Percentiles rank a stretch among this genome's conserved stretches.
Evolutionary conservation across 2,113 vertebrate species (phyloP).

Genomic region (Melanostigma gelatinosum): DNA sequence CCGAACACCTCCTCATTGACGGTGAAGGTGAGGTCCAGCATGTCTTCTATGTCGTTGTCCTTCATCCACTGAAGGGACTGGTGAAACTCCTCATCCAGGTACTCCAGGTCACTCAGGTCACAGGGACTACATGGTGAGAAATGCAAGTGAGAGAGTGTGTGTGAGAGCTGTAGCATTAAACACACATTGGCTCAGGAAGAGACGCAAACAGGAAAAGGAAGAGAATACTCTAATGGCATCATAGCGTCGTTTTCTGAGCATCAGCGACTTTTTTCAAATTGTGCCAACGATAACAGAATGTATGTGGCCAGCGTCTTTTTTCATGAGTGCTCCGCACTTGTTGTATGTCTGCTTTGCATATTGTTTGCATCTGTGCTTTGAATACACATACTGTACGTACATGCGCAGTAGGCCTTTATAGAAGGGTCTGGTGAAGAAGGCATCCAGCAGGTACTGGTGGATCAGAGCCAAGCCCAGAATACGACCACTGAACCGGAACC

Average conservation of each 20-base stretch:
- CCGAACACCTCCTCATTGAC: constrained; percentile 96
- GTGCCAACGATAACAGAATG: too few relatives aligned
- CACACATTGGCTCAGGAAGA: too few relatives aligned
- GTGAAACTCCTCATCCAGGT: constrained; percentile 94
- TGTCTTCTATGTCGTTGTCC: constrained; percentile 94
- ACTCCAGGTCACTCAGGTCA: constrained; percentile 94
- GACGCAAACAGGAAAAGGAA: too few relatives aligned
- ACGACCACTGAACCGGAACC: constrained; percentile 94
- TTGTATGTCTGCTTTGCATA: too few relatives aligned
- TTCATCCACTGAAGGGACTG: constrained; percentile 97
- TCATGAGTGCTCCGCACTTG: too few relatives aligned
- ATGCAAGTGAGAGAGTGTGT: neutral
- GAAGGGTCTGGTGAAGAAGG: constrained; percentile 94
- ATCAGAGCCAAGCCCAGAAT: constrained; percentile 93
- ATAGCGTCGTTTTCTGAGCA: too few relatives aligned
- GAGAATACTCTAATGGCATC: too few relatives aligned
- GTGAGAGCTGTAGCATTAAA: neutral
- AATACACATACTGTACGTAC: constrained; percentile 1
- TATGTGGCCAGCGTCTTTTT: too few relatives aligned
- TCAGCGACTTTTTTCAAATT: too few relatives aligned
- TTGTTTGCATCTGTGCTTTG: neutral
- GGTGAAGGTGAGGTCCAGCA: constrained; percentile 93
- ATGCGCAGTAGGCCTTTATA: constrained; percentile 92
- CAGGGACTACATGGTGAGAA: constrained; percentile 81
- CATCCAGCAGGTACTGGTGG: constrained; percentile 94